phyloP scores from a whole-genome alignment of 2,113 vertebrate genomes.

The Octodon degus region DNA sequence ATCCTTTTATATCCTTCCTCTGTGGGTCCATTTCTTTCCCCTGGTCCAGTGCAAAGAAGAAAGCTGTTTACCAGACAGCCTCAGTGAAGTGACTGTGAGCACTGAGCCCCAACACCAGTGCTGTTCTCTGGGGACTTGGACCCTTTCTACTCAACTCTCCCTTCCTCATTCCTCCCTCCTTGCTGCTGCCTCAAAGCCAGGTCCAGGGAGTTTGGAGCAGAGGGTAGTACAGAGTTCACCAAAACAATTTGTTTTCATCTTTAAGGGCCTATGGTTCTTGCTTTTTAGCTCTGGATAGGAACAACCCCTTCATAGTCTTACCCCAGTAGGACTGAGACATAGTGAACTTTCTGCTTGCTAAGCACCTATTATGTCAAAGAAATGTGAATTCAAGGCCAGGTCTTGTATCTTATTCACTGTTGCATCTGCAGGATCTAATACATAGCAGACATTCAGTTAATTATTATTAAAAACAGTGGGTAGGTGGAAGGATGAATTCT shows the following conservation, averaged over 20 bases:
- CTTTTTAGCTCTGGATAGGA: background rate
- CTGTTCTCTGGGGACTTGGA: background rate
- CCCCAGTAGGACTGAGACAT: background rate
- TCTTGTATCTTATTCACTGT: background rate
- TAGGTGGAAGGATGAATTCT: background rate
- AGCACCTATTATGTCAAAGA: background rate
- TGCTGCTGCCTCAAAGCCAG: background rate
- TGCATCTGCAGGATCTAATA: background rate
- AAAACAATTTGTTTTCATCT: background rate
- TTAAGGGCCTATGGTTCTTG: background rate
- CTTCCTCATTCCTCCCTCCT: background rate
- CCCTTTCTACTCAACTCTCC: background rate
- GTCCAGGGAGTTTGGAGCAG: background rate
- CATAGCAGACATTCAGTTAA: background rate
- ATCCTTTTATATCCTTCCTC: slow-evolving; percentile 15
- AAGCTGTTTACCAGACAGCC: slow-evolving; percentile 30
- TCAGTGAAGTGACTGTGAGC: background rate
- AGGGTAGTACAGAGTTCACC: background rate
- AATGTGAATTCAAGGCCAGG: background rate
- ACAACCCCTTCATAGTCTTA: background rate
- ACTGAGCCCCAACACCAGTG: background rate
- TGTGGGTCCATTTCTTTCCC: slow-evolving; percentile 31
- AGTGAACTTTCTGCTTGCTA: background rate
- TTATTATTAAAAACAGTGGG: background rate
- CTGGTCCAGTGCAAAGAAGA: slow-evolving; percentile 25